Base-by-base conservation (phyloP, 1,140 invertebrate genomes). In the Drosophila watanabei region DNA sequence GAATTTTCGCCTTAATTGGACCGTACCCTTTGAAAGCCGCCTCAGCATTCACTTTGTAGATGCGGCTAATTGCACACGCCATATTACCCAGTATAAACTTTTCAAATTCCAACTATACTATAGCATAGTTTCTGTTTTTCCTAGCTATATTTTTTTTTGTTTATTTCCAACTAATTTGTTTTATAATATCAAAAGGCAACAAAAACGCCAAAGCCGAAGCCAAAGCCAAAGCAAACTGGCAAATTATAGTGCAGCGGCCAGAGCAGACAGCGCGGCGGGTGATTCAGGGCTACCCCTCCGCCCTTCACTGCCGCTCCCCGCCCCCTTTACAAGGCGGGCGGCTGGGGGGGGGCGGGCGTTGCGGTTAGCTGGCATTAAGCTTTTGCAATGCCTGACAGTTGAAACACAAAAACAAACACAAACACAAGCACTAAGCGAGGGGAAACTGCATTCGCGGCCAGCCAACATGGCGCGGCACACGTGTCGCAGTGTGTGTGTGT, bases 391-490 rank as follows among this genome's bases (percentile, higher is more conserved):
- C 85, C 85, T 89, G 71, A 84, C 80, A 88, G 71, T 80, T 87
- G 65, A 51, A 82, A 87, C 62, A 56, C 41, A 48, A 56, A 75
- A 51, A 58, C 24, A 79, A 43, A 57, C 49, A 51, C 64, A 58
- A n/a, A 76, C 33, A 58, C 60, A 41, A 11, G 48, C 45, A 52
- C 43, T 13, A 32, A 46, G 8, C 51, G 68, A 35, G 56, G 69
- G 39, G 46, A 71, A 79, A 80, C 60, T 79, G 68, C 73, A 84
- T 60, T 84, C 78, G 78, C 76, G 80, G 75, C 66, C 86, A 89
- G 86, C 86, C 86, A 89, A 86, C 63, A 76, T 89, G 86, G 86
- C 86, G 86, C 86, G 57, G 73, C 79, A 85, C 85, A 90, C 86
- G 75, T 79, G 81, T 85, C 75, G 16, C 16, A 51, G 56, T 62